Evolutionary conservation across 2,797 vertebrate species (phyloP), one percentile per base, ranked within the genome.

Genomic region (Antennarius maculatus): DNA sequence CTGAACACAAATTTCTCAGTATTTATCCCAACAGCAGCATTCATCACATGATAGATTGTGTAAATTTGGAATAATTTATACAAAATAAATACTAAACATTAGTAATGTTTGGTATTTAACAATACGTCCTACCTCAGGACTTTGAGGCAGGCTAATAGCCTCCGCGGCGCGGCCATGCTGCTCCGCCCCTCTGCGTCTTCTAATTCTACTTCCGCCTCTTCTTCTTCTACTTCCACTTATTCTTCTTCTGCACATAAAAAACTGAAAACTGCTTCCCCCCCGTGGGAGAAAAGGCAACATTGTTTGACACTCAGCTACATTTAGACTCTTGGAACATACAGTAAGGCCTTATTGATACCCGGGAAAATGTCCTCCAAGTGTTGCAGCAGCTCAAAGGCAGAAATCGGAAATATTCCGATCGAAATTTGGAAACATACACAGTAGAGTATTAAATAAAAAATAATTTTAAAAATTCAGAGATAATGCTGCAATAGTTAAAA

Each of bases 161-260:
- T 81, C 7, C 77, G 39, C 6, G 91, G 54, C 16, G 81, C 81
- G 34, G 91, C 90, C 93, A 94, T 94, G 43, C 87, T 91, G 79
- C 86, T 87, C 67, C 77, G 77, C 7, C 77, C 17, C 18, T 15
- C 10, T 12, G 39, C 31, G 13, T 54, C n/a, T 42, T 42, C 54
- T 34, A 16, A 37, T 41, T 15, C 5, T 54, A 7, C 15, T 23
- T 8, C 43, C n/a, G 16, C 43, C 2, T 46, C 16, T 46, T 46
- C 16, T 46, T n/a, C 43, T n/a, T 16, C 16, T 43, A 5, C 42
- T 39, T 11, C 5, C 5, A 6, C 8, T 34, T 5, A 34, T 8
- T 6, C 31, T 31, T 10, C 1, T n/a, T n/a, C 23, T 2, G 23
- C 18, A 0, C 2, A 10, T 10, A 3, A 47, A 10, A 45, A 1